Conservation (phyloP, 2,888 invertebrate genomes). For the Drosophila quinaria region DNA sequence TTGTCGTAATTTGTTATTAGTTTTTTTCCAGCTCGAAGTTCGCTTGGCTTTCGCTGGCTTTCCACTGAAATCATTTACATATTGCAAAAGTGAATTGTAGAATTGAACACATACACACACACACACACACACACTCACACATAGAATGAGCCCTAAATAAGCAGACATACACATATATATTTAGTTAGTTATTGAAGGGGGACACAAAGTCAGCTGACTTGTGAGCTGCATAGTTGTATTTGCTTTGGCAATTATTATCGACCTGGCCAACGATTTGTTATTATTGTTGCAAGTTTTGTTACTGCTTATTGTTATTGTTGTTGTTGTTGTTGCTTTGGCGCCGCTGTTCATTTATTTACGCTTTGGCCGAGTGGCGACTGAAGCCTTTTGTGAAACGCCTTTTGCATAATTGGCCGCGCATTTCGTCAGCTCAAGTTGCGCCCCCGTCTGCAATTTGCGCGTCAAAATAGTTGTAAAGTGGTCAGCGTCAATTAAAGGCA, state of each 20-base stretch:
- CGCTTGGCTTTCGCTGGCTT: conserved; percentile 60
- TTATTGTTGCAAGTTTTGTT: conserved; percentile 38
- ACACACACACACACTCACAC: conserved; percentile 9
- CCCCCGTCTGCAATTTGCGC: conserved; percentile 62
- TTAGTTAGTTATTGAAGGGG: conserved; percentile 26
- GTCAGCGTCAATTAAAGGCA: conserved; percentile 64
- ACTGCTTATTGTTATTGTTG: background rate
- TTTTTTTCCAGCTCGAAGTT: conserved; percentile 50
- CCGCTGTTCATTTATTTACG: conserved; percentile 75
- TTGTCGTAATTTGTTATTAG: conserved; percentile 78
- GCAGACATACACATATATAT: conserved; percentile 17
- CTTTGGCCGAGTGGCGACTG: conserved; percentile 24
- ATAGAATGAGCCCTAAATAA: conserved; percentile 21
- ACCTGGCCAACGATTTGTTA: conserved; percentile 77
- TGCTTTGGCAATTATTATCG: conserved; percentile 73
- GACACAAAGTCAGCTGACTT: conserved; percentile 40
- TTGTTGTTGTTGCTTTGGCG: conserved; percentile 47
- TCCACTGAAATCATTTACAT: conserved; percentile 82
- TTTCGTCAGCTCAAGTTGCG: conserved; percentile 54
- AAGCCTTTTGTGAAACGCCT: conserved; percentile 44
- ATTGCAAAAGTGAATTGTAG: conserved; percentile 65
- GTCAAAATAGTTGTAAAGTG: conserved; percentile 62
- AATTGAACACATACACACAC: conserved; percentile 27
- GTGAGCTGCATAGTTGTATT: conserved; percentile 51
- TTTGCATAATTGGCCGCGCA: conserved; percentile 61